Evolutionary conservation across 2,797 vertebrate genomes (phyloP).

Genomic region (Megaceryle alcyon): DNA sequence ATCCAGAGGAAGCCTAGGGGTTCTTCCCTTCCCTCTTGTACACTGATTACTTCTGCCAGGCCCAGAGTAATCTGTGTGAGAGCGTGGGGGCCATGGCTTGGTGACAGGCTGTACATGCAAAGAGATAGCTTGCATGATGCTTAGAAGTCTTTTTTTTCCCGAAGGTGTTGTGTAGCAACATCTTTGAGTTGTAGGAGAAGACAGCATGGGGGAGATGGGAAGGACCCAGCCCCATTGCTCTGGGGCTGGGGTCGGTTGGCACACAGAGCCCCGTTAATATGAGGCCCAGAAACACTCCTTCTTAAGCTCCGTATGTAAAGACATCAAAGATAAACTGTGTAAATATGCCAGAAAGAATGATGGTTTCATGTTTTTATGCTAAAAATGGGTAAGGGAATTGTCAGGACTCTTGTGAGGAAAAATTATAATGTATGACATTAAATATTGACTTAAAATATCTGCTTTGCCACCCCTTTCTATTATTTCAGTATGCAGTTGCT

Average conservation of each 20-base stretch:
- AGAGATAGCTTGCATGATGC: conserved; percentile 40
- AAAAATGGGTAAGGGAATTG: conserved; percentile 30
- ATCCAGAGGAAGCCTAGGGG: conserved; percentile 47
- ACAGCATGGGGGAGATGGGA: neutral
- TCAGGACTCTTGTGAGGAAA: conserved; percentile 22
- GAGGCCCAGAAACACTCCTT: neutral
- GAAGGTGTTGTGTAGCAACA: neutral
- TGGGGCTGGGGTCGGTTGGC: neutral
- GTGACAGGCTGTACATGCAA: conserved; percentile 49
- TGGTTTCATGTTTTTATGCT: neutral
- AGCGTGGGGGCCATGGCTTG: neutral
- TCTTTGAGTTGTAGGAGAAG: conserved; percentile 49
- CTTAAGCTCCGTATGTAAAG: neutral
- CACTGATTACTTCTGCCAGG: conserved; percentile 57
- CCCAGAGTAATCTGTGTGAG: neutral
- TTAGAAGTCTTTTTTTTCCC: conserved; percentile 45
- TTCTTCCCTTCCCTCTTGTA: neutral
- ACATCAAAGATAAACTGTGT: neutral
- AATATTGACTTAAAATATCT: conserved; percentile 53
- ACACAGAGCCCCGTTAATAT: fast-evolving
- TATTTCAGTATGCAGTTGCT: conserved; percentile 74
- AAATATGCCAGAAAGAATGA: conserved; percentile 46
- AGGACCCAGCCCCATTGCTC: neutral
- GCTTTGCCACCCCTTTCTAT: conserved; percentile 67
- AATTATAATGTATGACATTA: conserved; percentile 24